phyloP scores from a whole-genome alignment of 2,113 vertebrate species.

The Planiliza haematocheilus region DNA sequence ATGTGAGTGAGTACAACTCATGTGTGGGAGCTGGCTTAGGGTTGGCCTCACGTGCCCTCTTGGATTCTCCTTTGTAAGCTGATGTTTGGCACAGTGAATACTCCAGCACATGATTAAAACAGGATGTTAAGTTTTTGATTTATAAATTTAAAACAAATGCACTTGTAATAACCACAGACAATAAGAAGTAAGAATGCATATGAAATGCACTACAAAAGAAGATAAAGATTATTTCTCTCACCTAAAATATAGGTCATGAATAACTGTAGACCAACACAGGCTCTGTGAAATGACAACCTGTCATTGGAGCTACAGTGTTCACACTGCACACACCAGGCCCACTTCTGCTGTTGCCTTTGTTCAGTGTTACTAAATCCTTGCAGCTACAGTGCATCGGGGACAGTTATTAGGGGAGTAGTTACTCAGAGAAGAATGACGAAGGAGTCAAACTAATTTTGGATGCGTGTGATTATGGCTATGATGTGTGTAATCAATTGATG shows the following conservation, averaged over 20 bases:
- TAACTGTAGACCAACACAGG: conserved; percentile 58
- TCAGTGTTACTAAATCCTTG: conserved; percentile 32
- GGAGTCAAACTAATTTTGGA: background rate
- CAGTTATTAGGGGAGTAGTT: conserved; percentile 4
- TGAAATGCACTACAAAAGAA: background rate
- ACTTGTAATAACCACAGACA: background rate
- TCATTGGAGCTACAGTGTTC: conserved; percentile 58
- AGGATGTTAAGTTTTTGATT: conserved; percentile 3
- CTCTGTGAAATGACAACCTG: conserved; percentile 70
- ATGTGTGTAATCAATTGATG: too few species aligned
- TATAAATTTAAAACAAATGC: background rate
- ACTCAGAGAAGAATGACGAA: background rate
- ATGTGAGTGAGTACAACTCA: conserved; percentile 44
- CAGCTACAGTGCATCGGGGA: conserved; percentile 18
- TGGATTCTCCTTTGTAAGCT: conserved; percentile 42
- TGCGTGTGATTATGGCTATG: background rate
- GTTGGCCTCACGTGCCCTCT: conserved; percentile 6
- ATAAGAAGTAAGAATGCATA: background rate
- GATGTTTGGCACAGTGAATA: conserved; percentile 56
- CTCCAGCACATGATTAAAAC: background rate
- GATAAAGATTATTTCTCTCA: conserved; percentile 46
- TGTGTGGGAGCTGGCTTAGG: conserved; percentile 45
- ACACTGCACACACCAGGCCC: conserved; percentile 64
- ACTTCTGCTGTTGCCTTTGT: conserved; percentile 54
- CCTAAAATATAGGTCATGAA: conserved; percentile 65